A percentile compares a stretch with the other conserved stretches of the same genome.
Conservation (phyloP, 2,797 vertebrate species). For the Ibycter americanus region DNA sequence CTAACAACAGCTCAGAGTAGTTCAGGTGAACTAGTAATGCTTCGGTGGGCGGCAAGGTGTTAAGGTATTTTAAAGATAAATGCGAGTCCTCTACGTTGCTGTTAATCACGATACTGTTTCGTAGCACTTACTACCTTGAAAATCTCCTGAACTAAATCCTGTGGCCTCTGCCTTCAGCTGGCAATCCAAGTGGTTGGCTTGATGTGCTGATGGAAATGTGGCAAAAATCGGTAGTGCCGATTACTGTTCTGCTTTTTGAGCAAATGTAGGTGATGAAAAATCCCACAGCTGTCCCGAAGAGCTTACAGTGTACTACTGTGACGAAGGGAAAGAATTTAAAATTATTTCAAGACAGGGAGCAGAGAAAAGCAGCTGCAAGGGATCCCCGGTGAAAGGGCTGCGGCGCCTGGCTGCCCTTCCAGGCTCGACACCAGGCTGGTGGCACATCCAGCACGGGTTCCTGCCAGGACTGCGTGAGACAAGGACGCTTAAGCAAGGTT, state of each 20-base stretch:
- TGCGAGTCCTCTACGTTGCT: neutral
- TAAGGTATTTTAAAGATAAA: neutral
- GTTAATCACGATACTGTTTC: fast-evolving
- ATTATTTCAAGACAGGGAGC: fast-evolving
- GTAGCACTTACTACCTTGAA: neutral
- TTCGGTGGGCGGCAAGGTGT: too few species aligned
- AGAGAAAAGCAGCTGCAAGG: fast-evolving
- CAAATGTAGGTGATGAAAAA: fast-evolving
- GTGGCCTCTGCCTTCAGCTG: fast-evolving
- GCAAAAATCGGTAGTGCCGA: fast-evolving
- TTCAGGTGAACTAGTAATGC: neutral
- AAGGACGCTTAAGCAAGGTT: fast-evolving
- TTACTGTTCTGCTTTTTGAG: neutral
- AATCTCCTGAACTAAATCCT: neutral
- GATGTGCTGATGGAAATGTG: fast-evolving
- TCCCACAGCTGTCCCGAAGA: neutral
- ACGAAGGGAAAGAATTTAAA: fast-evolving
- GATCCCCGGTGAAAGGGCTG: fast-evolving
- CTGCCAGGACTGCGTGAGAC: fast-evolving
- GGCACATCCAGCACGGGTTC: fast-evolving
- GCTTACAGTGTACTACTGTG: fast-evolving
- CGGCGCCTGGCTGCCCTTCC: neutral
- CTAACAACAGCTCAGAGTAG: neutral
- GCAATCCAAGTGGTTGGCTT: fast-evolving
- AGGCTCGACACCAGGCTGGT: fast-evolving